A percentile compares a stretch with the other conserved stretches of the same genome.
Conservation (phyloP, 2,888 invertebrate species). For the Baccha elongata region DNA sequence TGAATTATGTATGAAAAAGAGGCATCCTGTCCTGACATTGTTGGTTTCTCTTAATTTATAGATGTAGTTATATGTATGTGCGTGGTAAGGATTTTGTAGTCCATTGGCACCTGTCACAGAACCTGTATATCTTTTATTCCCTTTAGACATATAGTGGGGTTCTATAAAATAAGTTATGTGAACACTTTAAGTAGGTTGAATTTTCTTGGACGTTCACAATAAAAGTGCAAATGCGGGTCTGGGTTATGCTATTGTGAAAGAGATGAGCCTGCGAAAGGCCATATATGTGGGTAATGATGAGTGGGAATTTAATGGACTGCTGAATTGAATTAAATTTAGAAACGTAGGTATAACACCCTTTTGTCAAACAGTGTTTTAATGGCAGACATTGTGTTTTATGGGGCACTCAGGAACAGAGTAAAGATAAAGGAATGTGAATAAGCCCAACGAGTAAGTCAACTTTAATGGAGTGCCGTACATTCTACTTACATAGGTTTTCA, state of each 20-base stretch:
- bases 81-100: conserved; percentile 42
- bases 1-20: conserved; percentile 68
- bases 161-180: conserved; percentile 48
- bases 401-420: conserved; percentile 3
- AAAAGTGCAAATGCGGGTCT: conserved; percentile 50
- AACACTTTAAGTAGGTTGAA: conserved; percentile 37
- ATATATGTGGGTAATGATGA: conserved; percentile 37
- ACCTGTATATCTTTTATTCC: conserved; percentile 28
- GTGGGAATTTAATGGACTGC: conserved; percentile 59
- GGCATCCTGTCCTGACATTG: conserved; percentile 20
- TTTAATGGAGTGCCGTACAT: conserved; percentile 17
- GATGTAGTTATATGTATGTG: neutral
- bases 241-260: conserved; percentile 2
- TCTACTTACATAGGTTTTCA: conserved; percentile 10
- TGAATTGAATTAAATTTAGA: conserved; percentile 58
- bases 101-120: conserved; percentile 58
- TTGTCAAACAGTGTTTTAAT: conserved; percentile 43
- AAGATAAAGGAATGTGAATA: conserved; percentile 12
- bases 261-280: conserved; percentile 6
- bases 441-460: conserved; percentile 19
- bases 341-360: conserved; percentile 28
- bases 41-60: conserved; percentile 19
- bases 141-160: conserved; percentile 4
- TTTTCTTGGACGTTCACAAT: conserved; percentile 47
- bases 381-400: conserved; percentile 51